Evolutionary conservation across 2,888 invertebrate genomes (phyloP), one percentile per base, ranked within the genome.

Genomic region (Agonopterix alstromeriana): DNA sequence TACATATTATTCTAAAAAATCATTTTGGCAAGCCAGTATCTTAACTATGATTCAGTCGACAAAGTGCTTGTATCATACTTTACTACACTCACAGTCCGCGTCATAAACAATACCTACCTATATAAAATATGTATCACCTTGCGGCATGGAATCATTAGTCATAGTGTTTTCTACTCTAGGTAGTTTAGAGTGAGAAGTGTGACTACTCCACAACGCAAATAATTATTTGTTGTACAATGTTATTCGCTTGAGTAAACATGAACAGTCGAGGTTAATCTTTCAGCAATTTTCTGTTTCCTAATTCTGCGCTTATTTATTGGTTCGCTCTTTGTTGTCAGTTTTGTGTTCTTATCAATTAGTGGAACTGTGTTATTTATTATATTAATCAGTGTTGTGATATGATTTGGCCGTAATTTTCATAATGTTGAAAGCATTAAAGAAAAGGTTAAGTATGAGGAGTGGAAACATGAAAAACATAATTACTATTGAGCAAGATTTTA

Each of bases 401-500:
- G 42, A 42, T 11, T 8, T 12, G 43, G 46, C 2, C 35, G n/a
- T 43, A 52, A 48, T 47, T 45, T 48, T 57, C 45, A 62, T 53
- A 51, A 77, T 77, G 75, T 72, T 77, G 10, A 63, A 60, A 45
- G 53, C 59, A 35, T 58, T 81, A 27, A 76, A 62, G 63, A 77
- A 70, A 49, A 69, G 65, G 40, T 61, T 81, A 10, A 78, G 81
- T 67, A 57, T 77, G 12, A 77, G 68, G 58, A 73, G 61, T 55
- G 54, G 55, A 46, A 70, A 68, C 10, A 8, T 8, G 50, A 70
- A 65, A 49, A 62, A 57, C 38, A 55, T 56, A 14, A 51, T 53
- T 10, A 48, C 54, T 46, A 56, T 53, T 38, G 53, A 56, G 42
- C 57, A 53, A 46, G 64, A 73, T 51, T 38, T 27, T 27, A 27